Evolutionary conservation across 2,113 vertebrate genomes (phyloP).

Genomic region (Scophthalmus maximus): DNA sequence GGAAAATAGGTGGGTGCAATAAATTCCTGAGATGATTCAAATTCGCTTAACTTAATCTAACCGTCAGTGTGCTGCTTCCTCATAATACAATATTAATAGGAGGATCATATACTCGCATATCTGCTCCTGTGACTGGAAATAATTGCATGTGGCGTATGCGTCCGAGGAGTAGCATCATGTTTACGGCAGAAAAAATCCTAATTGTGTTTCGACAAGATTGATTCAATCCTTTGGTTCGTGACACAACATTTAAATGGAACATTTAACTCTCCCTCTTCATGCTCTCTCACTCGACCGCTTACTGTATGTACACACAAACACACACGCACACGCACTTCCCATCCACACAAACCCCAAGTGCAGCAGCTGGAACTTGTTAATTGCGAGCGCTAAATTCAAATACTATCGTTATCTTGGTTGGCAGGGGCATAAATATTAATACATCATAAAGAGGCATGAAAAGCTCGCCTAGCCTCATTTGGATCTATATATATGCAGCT

Average conservation of each 20-base stretch:
- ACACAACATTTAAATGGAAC: slow-evolving; percentile 70
- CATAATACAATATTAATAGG: slow-evolving; percentile 55
- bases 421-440: slow-evolving; percentile 78
- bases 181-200: slow-evolving; percentile 50
- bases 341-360: slow-evolving; percentile 21
- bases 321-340: not conserved
- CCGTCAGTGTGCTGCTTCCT: slow-evolving; percentile 36
- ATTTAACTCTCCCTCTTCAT: slow-evolving; percentile 51
- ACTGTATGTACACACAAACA: not conserved
- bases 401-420: slow-evolving; percentile 57
- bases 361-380: slow-evolving; percentile 73
- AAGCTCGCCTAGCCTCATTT: slow-evolving; percentile 60
- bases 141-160: slow-evolving; percentile 4
- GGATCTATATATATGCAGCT: slow-evolving; percentile 73
- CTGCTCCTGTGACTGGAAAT: slow-evolving; percentile 12
- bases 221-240: slow-evolving; percentile 67
- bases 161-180: slow-evolving; percentile 43
- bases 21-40: slow-evolving; percentile 42
- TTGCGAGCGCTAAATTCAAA: slow-evolving; percentile 76
- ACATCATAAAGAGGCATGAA: slow-evolving; percentile 73
- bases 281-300: slow-evolving; percentile 32
- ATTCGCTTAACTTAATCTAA: slow-evolving; percentile 26
- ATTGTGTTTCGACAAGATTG: slow-evolving; percentile 69
- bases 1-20: slow-evolving; percentile 21
- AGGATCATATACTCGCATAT: slow-evolving; percentile 31